Base-by-base conservation (phyloP, 2,888 invertebrate species). In the Ennomos erosarius region DNA sequence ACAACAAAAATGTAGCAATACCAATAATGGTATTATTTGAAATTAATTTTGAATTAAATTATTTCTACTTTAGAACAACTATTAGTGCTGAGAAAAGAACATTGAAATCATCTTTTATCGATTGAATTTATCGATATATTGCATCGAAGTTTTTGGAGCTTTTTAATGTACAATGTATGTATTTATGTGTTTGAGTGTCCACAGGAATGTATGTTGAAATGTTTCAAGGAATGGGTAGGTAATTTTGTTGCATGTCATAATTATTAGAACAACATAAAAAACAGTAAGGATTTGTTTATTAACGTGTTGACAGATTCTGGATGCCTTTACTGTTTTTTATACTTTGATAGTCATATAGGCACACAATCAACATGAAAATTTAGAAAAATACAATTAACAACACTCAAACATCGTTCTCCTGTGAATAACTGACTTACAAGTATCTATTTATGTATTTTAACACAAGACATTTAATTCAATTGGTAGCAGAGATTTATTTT, bases 201-300 rank as follows among this genome's bases (percentile, higher is more conserved):
- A 86, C 90, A 84, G 88, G 88, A 89, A 89, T 91, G 90, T 84
- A 81, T 90, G 88, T 89, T 88, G 77, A 78, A 68, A 84, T 86
- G 82, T 87, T 82, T 74, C 79, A 77, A 79, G 85, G 87, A 87
- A 88, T 90, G 89, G 82, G 80, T 78, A 78, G 82, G 79, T 79
- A 78, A 79, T 58, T 26, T 65, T 68, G 54, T 59, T 86, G 85
- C 82, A 82, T 90, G 89, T 76, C 75, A 68, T 57, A 40, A 46
- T 35, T 38, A n/a, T 60, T 79, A 78, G 58, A 45, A 58, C 34
- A 44, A 53, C 26, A 45, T 35, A 48, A 52, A 54, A 52, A 40
- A 13, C 49, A 53, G 56, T 50, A 50, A 53, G 42, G 36, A 40
- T 9, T 34, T 38, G 45, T 39, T 47, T 54, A 16, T 16, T 42